phyloP scores from a whole-genome alignment of 2,888 invertebrate species.

The Brachyopa scutellaris region DNA sequence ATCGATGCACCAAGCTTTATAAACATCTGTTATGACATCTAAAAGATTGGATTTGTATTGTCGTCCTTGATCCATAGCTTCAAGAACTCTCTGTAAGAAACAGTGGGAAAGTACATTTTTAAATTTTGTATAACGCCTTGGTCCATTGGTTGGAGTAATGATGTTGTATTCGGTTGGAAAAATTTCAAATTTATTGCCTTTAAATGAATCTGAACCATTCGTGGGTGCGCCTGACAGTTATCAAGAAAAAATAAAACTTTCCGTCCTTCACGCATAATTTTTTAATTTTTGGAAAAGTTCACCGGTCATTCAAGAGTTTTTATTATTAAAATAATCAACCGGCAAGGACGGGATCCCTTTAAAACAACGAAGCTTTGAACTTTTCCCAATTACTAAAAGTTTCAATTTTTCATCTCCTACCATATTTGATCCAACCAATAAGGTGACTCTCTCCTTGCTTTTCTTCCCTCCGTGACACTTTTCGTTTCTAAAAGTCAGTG shows the following conservation, averaged over 20 bases:
- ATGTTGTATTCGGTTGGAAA: no score
- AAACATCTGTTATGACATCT: slow-evolving; percentile 3
- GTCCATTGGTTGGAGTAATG: no score
- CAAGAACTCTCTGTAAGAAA: no score
- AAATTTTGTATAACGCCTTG: slow-evolving; percentile 8
- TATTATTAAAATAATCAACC: slow-evolving; percentile 67
- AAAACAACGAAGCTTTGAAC: slow-evolving; percentile 71
- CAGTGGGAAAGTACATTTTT: slow-evolving; percentile 12
- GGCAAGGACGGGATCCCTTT: slow-evolving; percentile 62
- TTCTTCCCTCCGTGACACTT: slow-evolving; percentile 72
- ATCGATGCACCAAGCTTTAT: slow-evolving; percentile 11
- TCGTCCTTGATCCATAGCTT: slow-evolving; percentile 14
- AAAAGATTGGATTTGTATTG: slow-evolving; percentile 13
- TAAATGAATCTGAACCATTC: no score
- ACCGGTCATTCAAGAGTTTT: slow-evolving; percentile 73
- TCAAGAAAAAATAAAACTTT: no score
- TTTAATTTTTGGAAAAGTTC: slow-evolving; percentile 5
- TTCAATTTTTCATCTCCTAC: slow-evolving; percentile 70
- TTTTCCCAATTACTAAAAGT: slow-evolving; percentile 71
- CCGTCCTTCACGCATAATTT: no score
- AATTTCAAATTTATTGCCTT: no score
- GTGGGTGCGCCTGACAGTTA: no score
- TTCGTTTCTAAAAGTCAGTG: slow-evolving; percentile 64
- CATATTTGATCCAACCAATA: slow-evolving; percentile 65
- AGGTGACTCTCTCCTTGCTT: slow-evolving; percentile 71